Percentiles rank a stretch among this genome's conserved stretches.
These are phyloP conservation scores for Bubo scandiacus DNA, from an alignment of 2,113 vertebrate species.

Conservation along the genomic window DNA sequence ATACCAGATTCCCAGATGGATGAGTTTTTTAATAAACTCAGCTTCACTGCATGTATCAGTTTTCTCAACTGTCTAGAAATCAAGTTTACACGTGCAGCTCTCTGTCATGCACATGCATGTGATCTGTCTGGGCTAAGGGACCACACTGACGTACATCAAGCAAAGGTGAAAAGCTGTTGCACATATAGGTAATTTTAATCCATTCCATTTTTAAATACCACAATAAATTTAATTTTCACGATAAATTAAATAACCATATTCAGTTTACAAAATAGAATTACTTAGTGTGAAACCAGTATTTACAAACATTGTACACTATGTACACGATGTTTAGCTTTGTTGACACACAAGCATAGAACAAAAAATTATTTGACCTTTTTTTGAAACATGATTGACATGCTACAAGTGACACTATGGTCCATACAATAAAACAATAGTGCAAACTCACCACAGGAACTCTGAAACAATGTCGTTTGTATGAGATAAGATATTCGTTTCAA, in stretches of 20 bases:
- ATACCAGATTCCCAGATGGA: constrained; percentile 3
- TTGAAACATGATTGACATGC: constrained; percentile 73
- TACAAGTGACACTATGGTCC: constrained; percentile 68
- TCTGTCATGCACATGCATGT: not conserved
- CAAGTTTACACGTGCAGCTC: not conserved
- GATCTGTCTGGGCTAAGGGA: not conserved
- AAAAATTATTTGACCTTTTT: constrained; percentile 61
- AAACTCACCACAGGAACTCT: constrained; percentile 78
- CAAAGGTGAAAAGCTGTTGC: constrained; percentile 44
- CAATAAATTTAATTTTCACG: constrained; percentile 86
- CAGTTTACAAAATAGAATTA: constrained; percentile 89
- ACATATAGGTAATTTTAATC: constrained; percentile 82
- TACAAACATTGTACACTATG: constrained; percentile 83
- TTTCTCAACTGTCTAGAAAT: not conserved
- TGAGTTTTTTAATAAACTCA: constrained; percentile 14
- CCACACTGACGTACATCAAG: not conserved
- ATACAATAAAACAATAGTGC: constrained; percentile 76
- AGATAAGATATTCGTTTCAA: constrained; percentile 70
- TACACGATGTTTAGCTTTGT: constrained; percentile 73
- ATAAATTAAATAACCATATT: constrained; percentile 88
- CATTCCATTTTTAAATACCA: constrained; percentile 85
- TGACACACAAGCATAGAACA: constrained; percentile 63
- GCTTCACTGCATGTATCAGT: not conserved
- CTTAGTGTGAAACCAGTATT: constrained; percentile 86
- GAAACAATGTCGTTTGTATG: constrained; percentile 65